A percentile compares a stretch with the other conserved stretches of the same genome.
phyloP scores from a whole-genome alignment of 2,113 vertebrate species.

The Chlamydotis undulata region DNA sequence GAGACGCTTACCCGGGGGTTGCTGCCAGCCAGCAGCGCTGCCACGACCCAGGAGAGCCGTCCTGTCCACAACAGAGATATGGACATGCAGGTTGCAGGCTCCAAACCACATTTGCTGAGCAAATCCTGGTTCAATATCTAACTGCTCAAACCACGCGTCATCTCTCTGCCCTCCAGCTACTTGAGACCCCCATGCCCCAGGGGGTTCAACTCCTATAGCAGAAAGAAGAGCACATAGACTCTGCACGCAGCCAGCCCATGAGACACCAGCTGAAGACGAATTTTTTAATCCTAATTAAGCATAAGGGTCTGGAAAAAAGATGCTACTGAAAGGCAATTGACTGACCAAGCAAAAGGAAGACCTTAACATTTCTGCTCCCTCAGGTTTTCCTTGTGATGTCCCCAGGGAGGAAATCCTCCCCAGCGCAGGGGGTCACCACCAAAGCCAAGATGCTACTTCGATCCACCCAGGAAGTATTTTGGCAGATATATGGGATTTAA shows the following conservation, averaged over 20 bases:
- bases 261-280: neutral
- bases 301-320: neutral
- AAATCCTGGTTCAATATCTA: neutral
- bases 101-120: neutral
- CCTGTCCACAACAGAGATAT: rapidly evolving
- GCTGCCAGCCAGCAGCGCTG: rapidly evolving
- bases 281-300: neutral
- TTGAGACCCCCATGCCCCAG: neutral
- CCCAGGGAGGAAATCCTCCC: neutral
- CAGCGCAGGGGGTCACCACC: neutral
- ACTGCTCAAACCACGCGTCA: rapidly evolving
- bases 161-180: rapidly evolving
- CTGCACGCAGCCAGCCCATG: neutral
- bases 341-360: neutral
- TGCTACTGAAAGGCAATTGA: neutral
- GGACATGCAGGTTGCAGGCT: neutral
- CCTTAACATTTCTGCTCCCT: neutral
- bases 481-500: neutral
- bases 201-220: neutral
- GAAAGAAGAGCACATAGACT: neutral
- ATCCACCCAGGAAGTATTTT: neutral
- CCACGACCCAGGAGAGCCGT: rapidly evolving
- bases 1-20: rapidly evolving
- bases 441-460: neutral
- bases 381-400: neutral